Percentiles rank a stretch among this genome's conserved stretches.
These are phyloP conservation scores for Epicampocera succincta DNA, from an alignment of 2,888 invertebrate genomes.

Conservation along the genomic window DNA sequence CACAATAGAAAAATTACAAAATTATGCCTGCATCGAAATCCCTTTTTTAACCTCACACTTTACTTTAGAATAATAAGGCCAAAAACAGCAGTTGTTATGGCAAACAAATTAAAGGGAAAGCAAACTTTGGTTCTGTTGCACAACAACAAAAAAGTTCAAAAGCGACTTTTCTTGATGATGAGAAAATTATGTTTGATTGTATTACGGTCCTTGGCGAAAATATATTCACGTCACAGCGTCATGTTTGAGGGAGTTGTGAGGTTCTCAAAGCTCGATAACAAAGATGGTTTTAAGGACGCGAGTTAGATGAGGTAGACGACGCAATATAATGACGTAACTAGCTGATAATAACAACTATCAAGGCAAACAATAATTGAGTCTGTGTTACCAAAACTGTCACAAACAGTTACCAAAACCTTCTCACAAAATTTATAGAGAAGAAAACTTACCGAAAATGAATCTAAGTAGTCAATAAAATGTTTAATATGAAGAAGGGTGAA, in stretches of 20 bases:
- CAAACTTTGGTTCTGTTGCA: too few species aligned
- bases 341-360: not conserved
- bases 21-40: constrained; percentile 5
- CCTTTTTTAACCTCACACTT: constrained; percentile 46
- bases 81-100: constrained; percentile 1
- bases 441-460: too few species aligned
- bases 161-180: constrained; percentile 2
- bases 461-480: too few species aligned
- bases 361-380: too few species aligned
- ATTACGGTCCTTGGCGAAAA: not conserved
- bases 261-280: not conserved
- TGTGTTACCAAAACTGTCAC: too few species aligned
- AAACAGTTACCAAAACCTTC: too few species aligned
- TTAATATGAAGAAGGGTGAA: too few species aligned
- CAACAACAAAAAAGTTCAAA: constrained; percentile 45
- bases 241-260: constrained; percentile 10
- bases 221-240: constrained; percentile 62
- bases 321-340: constrained; percentile 39
- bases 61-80: not conserved
- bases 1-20: not conserved
- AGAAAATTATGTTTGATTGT: constrained; percentile 11
- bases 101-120: constrained; percentile 10
- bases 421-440: too few species aligned
- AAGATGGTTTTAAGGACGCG: not conserved
- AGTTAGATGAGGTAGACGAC: constrained; percentile 36